phyloP scores from a whole-genome alignment of 2,113 vertebrate species.

The Phrynosoma blainvillii region DNA sequence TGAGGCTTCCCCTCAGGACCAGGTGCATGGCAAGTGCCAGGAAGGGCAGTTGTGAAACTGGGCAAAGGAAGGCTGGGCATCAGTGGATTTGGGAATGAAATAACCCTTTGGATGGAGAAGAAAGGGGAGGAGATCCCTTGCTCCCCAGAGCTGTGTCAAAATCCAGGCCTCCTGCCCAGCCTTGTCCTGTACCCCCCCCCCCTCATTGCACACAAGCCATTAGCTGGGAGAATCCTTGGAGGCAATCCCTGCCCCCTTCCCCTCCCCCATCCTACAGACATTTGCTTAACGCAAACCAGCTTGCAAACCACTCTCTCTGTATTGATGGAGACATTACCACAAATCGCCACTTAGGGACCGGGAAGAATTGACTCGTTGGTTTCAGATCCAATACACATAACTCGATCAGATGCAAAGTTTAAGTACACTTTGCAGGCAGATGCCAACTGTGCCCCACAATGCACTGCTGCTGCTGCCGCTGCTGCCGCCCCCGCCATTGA shows the following conservation, averaged over 20 bases:
- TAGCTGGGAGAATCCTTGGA: constrained; percentile 51
- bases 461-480: no score
- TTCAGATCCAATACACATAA: constrained; percentile 87
- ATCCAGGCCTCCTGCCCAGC: no score
- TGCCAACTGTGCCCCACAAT: constrained; percentile 67
- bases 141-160: no score
- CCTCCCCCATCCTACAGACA: constrained; percentile 69
- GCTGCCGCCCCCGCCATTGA: background rate
- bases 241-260: constrained; percentile 22
- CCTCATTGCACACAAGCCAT: constrained; percentile 46
- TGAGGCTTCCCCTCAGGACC: no score
- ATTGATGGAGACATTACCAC: constrained; percentile 89
- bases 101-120: background rate
- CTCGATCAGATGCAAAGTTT: constrained; percentile 87
- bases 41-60: accelerated
- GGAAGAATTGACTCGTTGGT: constrained; percentile 86
- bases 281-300: constrained; percentile 82
- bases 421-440: constrained; percentile 80
- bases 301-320: constrained; percentile 77
- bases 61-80: background rate
- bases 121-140: background rate
- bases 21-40: accelerated
- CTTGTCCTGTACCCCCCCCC: background rate
- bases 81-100: background rate
- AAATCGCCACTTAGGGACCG: constrained; percentile 88